Base-by-base conservation (phyloP, 53 echinoderm and acorn worm species). In the Arbacia lixula region DNA sequence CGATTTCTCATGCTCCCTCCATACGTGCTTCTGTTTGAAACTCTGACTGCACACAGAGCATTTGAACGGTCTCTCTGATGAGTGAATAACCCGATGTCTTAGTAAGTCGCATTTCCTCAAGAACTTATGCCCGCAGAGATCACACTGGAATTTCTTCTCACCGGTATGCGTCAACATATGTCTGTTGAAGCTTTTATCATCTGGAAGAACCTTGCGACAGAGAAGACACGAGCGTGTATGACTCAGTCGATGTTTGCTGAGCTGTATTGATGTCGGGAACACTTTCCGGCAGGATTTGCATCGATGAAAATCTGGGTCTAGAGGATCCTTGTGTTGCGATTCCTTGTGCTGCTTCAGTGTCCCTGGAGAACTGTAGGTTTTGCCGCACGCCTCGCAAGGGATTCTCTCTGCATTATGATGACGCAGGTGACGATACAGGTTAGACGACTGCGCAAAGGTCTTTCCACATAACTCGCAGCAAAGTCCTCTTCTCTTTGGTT, bases 391-490 rank as follows among this genome's bases (percentile, higher is more conserved):
- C 12, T 35, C 40, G 28, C 79, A 78, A 2, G 25, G 1, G 9
- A 41, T 38, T 41, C 60, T 78, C 3, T 38, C 28, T 12, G 60
- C 60, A 1, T 14, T 38, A 60, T 78, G 79, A 38, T 22, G 28
- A 17, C 39, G 35, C 61, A 24, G n/a, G 36, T 78, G 79, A 12
- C 79, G 22, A 19, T 60, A 78, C 22, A 78, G 39, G 39, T 78
- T 78, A 25, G 61, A 78, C 26, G 79, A 78, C 41, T 78, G 58
- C 0, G 79, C 58, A 40, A 25, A 78, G 0, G 79, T 78, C 60
- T 60, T 78, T n/a, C 79, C 79, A 60, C 79, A 78, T 8, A 37
- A 10, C 28, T 78, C 79, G 20, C 79, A 78, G 28, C 79, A 78
- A 38, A 33, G 60, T 24, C 53, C 28, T 28, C 27, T 22, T 0